These are phyloP conservation scores for Diadegma fenestrale DNA, from an alignment of 2,888 invertebrate species.

Conservation along the genomic window DNA sequence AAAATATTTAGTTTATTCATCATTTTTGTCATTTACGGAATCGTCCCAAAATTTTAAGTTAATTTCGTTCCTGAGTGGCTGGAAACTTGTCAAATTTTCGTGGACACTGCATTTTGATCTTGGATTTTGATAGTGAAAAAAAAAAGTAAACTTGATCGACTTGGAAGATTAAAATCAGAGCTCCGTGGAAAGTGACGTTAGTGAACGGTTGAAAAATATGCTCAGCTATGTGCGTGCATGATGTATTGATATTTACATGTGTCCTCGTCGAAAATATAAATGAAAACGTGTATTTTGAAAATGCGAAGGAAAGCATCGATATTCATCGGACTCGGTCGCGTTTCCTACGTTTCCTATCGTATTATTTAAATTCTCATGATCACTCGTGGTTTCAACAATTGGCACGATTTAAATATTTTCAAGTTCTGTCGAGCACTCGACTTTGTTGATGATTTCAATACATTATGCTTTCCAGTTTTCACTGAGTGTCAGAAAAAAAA, in stretches of 20 bases:
- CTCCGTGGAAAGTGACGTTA: no score
- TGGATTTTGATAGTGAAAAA: neutral
- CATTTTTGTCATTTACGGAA: no score
- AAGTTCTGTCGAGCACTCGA: conserved; percentile 28
- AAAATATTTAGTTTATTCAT: no score
- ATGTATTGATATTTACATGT: neutral
- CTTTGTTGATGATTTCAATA: neutral
- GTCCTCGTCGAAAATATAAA: neutral
- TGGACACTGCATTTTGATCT: neutral
- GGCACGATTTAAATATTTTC: conserved; percentile 9
- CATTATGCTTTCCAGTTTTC: conserved; percentile 11
- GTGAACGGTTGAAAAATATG: neutral
- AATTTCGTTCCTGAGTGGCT: no score
- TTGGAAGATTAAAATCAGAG: neutral
- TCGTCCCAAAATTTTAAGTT: no score
- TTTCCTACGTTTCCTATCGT: neutral
- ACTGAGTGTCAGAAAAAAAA: neutral
- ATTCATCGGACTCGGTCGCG: neutral
- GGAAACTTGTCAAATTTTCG: no score
- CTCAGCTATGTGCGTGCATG: neutral
- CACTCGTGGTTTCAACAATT: neutral
- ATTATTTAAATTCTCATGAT: neutral
- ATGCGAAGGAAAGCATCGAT: neutral
- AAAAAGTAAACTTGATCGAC: neutral
- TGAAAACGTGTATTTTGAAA: neutral